These are phyloP conservation scores for Callimorpha dominula DNA, from an alignment of 2,888 invertebrate genomes.

Conservation along the genomic window DNA sequence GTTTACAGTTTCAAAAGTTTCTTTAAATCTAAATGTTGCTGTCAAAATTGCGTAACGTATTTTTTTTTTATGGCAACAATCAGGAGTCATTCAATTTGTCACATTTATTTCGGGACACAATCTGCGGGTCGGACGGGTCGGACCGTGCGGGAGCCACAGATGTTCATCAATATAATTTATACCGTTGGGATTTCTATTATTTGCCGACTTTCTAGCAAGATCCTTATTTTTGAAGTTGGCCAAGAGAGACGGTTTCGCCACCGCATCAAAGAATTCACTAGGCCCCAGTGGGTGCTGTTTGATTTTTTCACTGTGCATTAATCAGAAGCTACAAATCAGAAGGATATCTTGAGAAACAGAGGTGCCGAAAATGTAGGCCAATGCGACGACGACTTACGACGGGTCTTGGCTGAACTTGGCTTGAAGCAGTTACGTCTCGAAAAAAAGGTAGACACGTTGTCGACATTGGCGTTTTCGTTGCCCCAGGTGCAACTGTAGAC, in stretches of 20 bases:
- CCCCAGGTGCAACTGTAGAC: too few species aligned
- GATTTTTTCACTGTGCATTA: neutral
- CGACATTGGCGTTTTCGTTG: too few species aligned
- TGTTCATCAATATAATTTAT: conserved; percentile 78
- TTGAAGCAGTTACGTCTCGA: too few species aligned
- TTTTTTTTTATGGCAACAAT: conserved; percentile 63
- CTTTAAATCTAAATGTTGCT: neutral
- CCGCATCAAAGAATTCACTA: too few species aligned
- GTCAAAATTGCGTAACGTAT: conserved; percentile 57
- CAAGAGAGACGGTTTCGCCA: neutral
- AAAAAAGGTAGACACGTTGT: too few species aligned
- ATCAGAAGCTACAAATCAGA: too few species aligned
- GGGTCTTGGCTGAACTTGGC: neutral
- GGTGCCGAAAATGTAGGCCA: neutral
- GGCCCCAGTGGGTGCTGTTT: neutral
- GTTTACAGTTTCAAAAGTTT: neutral
- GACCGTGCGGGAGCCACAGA: conserved; percentile 62
- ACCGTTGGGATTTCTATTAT: conserved; percentile 63
- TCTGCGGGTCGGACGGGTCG: conserved; percentile 79
- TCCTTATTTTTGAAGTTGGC: neutral
- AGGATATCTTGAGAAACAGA: too few species aligned
- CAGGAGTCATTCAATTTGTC: conserved; percentile 66
- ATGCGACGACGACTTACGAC: neutral
- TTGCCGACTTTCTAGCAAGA: conserved; percentile 21
- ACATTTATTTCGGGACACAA: conserved; percentile 59